Percentiles rank a stretch among this genome's conserved stretches.
Conservation (phyloP, 2,113 vertebrate species). For the Eudyptes chrysolophus region DNA sequence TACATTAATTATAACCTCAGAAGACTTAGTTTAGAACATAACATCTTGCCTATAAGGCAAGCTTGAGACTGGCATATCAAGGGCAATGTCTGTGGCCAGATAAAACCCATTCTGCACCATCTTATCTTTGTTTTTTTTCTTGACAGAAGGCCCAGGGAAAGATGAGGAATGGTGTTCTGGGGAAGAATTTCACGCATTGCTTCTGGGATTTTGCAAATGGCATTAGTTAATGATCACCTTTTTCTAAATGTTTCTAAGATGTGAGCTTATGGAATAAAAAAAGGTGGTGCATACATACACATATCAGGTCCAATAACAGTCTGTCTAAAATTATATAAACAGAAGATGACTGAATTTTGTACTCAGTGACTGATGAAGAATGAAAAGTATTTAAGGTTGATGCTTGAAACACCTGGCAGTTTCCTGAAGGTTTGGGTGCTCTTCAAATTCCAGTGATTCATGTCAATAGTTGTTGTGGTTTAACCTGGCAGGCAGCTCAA, state of each 20-base stretch:
- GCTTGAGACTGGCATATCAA: background rate
- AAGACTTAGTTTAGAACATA: background rate
- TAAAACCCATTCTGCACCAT: background rate
- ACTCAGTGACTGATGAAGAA: background rate
- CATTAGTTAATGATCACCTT: background rate
- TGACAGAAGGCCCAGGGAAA: background rate
- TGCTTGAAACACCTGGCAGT: background rate
- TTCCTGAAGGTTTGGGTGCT: background rate
- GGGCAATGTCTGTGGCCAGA: background rate
- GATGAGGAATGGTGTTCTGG: background rate
- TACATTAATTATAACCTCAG: background rate
- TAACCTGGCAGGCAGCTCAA: too few species aligned
- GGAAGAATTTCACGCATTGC: background rate
- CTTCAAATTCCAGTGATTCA: background rate
- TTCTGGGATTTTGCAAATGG: background rate
- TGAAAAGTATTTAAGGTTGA: background rate
- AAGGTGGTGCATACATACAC: background rate
- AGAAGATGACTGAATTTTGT: background rate
- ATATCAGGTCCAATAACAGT: background rate
- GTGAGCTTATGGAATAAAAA: background rate
- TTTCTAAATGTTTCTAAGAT: background rate
- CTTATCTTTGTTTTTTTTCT: background rate
- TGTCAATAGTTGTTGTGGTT: background rate
- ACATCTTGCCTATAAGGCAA: background rate
- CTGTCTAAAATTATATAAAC: background rate